A percentile compares a stretch with the other conserved stretches of the same genome.
phyloP scores from a whole-genome alignment of 2,888 invertebrate genomes.

The Nomada fabriciana region DNA sequence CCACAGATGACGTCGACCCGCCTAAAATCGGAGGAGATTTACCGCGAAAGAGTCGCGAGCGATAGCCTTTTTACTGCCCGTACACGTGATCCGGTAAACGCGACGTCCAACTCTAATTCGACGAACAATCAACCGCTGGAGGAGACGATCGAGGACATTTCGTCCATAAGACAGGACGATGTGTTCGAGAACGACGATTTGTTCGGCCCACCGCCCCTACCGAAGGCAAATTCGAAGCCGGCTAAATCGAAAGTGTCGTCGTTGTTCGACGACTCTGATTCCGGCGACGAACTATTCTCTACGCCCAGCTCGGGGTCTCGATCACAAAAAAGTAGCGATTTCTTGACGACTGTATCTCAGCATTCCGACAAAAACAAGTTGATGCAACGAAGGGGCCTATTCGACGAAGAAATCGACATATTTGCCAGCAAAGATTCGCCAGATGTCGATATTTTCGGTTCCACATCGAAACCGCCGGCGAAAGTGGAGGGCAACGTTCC shows the following conservation, averaged over 20 bases:
- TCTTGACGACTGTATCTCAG: conserved; percentile 64
- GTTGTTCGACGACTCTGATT: conserved; percentile 81
- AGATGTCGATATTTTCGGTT: conserved; percentile 77
- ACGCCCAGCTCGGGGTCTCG: conserved; percentile 77
- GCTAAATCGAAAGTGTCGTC: conserved; percentile 77
- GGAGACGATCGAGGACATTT: conserved; percentile 29
- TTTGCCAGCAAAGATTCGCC: conserved; percentile 71
- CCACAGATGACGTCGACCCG: conserved; percentile 78
- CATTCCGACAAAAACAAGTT: conserved; percentile 64
- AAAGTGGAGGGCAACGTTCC: neutral
- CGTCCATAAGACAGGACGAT: conserved; percentile 64
- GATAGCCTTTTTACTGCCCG: conserved; percentile 75
- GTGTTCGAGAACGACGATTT: conserved; percentile 77
- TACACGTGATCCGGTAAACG: conserved; percentile 50
- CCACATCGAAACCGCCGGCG: conserved; percentile 31
- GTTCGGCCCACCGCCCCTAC: conserved; percentile 81
- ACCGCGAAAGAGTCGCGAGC: conserved; percentile 76
- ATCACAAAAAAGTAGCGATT: conserved; percentile 77
- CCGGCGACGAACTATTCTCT: conserved; percentile 81
- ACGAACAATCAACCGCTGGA: conserved; percentile 40
- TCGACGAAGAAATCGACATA: conserved; percentile 76
- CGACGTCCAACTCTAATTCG: conserved; percentile 49
- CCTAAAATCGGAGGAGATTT: conserved; percentile 78
- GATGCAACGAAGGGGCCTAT: conserved; percentile 68
- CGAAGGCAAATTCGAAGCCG: conserved; percentile 72